Percentiles rank a stretch among this genome's conserved stretches.
Conservation (phyloP, 2,797 vertebrate genomes). For the Phoeniculus purpureus region DNA sequence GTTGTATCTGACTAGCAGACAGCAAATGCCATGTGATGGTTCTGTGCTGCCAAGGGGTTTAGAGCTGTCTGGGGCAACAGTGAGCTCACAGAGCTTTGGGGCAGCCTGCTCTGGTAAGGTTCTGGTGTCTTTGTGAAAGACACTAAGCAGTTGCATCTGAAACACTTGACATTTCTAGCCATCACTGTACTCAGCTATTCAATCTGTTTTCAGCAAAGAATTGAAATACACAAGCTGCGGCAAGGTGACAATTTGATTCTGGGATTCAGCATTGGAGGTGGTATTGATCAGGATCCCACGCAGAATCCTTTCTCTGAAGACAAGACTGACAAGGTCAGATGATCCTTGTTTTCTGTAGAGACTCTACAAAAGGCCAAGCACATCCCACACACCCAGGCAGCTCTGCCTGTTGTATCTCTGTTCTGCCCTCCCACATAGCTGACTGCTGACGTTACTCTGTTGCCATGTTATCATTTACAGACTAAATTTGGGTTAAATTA, state of each 20-base stretch:
- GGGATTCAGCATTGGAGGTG: slow-evolving; percentile 99
- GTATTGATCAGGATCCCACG: slow-evolving; percentile 95
- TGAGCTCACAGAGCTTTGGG: accelerated
- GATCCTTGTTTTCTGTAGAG: background rate
- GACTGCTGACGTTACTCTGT: background rate
- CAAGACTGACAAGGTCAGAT: slow-evolving; percentile 92
- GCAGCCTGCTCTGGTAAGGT: background rate
- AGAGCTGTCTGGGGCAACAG: background rate
- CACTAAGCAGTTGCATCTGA: background rate
- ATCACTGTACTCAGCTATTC: background rate
- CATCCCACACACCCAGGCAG: background rate
- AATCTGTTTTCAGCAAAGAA: slow-evolving; percentile 85
- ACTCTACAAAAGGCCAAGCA: background rate
- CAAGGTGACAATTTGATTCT: slow-evolving; percentile 91
- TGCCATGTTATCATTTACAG: background rate
- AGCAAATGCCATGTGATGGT: accelerated
- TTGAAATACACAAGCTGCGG: slow-evolving; percentile 92
- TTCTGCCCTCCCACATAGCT: background rate
- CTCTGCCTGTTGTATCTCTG: accelerated
- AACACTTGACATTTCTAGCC: background rate
- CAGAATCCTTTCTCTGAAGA: slow-evolving; percentile 98
- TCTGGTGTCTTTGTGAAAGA: background rate
- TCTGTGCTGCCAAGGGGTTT: background rate
- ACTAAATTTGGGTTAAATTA: background rate
- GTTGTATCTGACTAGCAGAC: background rate